Conservation (phyloP, 2,797 vertebrate genomes). For the Lepidocolaptes lacrymiger region DNA sequence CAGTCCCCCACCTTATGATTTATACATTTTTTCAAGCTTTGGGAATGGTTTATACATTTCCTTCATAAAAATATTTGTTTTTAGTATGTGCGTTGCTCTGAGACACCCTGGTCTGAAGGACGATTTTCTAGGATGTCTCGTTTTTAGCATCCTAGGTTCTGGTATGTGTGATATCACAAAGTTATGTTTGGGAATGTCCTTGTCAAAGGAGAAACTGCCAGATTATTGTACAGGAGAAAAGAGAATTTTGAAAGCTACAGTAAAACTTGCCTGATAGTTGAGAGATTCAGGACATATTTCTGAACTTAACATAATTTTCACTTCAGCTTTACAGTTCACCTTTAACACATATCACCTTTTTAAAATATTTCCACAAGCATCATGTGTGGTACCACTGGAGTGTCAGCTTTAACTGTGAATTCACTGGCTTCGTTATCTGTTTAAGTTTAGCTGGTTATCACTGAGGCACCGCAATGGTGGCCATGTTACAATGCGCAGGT, state of each 20-base stretch:
- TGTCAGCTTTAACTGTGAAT: not conserved
- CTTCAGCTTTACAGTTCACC: slow-evolving; percentile 51
- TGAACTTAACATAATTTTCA: slow-evolving; percentile 56
- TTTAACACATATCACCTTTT: slow-evolving; percentile 39
- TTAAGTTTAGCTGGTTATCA: slow-evolving; percentile 25
- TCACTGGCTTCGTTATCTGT: not conserved
- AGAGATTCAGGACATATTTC: slow-evolving; percentile 42
- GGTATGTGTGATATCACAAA: slow-evolving; percentile 32
- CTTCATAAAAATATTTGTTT: not conserved
- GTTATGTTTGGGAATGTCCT: slow-evolving; percentile 46
- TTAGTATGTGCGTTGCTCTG: not conserved
- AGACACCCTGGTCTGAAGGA: not conserved
- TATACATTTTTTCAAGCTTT: not conserved
- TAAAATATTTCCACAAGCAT: slow-evolving; percentile 29
- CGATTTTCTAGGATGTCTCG: not conserved
- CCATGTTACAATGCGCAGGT: not conserved
- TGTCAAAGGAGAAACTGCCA: slow-evolving; percentile 41
- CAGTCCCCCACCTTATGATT: accelerated
- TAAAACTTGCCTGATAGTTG: slow-evolving; percentile 34
- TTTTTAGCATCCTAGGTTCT: slow-evolving; percentile 25
- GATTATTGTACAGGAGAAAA: slow-evolving; percentile 23
- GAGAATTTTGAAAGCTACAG: slow-evolving; percentile 36
- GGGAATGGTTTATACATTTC: not conserved
- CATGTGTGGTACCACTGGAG: not conserved
- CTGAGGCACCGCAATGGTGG: not conserved